Conservation (phyloP, 2,888 invertebrate species). For the Hydropsyche betteni region DNA sequence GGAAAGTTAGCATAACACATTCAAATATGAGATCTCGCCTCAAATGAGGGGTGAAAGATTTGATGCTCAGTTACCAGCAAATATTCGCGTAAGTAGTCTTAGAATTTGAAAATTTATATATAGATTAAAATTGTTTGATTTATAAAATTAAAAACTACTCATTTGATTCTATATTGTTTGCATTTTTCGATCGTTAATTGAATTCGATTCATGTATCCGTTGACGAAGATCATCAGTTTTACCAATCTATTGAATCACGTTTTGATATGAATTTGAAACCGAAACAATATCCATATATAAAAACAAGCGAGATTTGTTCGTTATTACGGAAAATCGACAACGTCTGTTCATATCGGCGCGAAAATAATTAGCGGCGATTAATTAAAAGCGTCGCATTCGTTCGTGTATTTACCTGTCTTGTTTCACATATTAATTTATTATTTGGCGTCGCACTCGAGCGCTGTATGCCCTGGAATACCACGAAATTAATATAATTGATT, state of each 20-base stretch:
- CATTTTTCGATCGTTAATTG: too few species aligned
- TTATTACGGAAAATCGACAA: background rate
- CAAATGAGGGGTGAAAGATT: conserved; percentile 48
- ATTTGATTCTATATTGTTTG: too few species aligned
- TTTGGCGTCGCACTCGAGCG: conserved; percentile 46
- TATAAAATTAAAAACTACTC: too few species aligned
- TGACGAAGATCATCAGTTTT: too few species aligned
- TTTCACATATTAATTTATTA: conserved; percentile 49
- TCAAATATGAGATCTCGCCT: conserved; percentile 43
- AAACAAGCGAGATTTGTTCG: too few species aligned
- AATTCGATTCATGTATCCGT: too few species aligned
- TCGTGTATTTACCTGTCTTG: conserved; percentile 39
- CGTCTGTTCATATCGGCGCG: background rate
- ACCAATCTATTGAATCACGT: too few species aligned
- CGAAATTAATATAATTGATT: conserved; percentile 50
- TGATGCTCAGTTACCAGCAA: background rate
- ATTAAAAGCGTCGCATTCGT: conserved; percentile 43
- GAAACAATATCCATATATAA: too few species aligned
- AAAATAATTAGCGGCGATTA: conserved; percentile 41
- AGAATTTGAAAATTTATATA: too few species aligned
- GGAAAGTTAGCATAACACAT: conserved; percentile 38
- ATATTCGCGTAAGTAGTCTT: too few species aligned
- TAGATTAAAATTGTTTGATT: too few species aligned
- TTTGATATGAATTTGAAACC: too few species aligned
- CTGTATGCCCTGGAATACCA: conserved; percentile 42